phyloP scores from a whole-genome alignment of 2,113 vertebrate genomes.

The Pygoscelis adeliae region DNA sequence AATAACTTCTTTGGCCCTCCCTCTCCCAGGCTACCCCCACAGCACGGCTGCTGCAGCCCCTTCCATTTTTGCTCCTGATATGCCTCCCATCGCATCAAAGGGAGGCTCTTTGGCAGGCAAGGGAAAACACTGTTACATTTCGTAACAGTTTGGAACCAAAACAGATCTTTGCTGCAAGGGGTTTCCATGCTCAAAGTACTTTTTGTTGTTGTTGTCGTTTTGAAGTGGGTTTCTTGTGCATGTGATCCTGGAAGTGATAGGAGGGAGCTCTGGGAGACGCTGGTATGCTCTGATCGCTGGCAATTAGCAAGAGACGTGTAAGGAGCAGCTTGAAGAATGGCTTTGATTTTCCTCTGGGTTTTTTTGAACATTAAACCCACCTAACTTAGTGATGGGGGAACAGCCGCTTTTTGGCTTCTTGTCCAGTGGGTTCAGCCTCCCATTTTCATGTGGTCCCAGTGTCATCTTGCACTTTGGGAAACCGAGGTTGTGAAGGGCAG shows the following conservation, averaged over 20 bases:
- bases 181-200: conserved; percentile 6
- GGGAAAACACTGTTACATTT: conserved; percentile 32
- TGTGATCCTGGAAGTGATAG: conserved; percentile 30
- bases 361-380: not conserved
- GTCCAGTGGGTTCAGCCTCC: not conserved
- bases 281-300: not conserved
- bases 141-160: not conserved
- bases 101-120: not conserved
- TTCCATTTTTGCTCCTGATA: not conserved
- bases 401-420: not conserved
- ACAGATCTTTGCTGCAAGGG: conserved; percentile 45
- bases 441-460: not conserved
- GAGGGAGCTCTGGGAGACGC: not conserved
- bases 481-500: not conserved
- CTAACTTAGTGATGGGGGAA: not conserved
- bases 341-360: not conserved
- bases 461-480: not conserved
- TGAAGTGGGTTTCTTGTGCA: conserved; percentile 8
- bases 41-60: not conserved
- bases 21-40: not conserved
- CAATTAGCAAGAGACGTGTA: conserved; percentile 3
- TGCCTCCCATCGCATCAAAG: not conserved
- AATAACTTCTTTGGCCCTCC: not conserved
- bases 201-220: not conserved
- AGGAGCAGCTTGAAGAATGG: not conserved